Evolutionary conservation across 2,797 vertebrate species (phyloP), one percentile per base, ranked within the genome.

Genomic region (Dromococcyx pavoninus): DNA sequence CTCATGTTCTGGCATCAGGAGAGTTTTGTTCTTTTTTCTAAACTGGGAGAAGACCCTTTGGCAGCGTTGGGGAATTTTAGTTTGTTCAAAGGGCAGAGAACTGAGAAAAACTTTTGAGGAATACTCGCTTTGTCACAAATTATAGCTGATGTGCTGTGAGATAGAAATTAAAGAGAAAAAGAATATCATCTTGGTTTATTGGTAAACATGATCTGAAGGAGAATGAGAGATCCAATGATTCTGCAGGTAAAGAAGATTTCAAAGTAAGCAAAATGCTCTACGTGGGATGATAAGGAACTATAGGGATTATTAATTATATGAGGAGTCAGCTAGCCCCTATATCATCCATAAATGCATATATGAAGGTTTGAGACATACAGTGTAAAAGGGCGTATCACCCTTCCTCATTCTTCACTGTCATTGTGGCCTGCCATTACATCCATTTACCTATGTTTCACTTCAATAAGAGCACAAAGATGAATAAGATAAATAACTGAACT

Each of bases 11-110:
- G 25, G 22, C 28, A 56, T 70, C n/a, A 79, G 39, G 16, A 79
- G 15, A 21, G 5, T 33, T 35, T 32, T 67, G 43, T 32, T 51
- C 51, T 46, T 56, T 83, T 46, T 66, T 30, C 56, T 35, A 54
- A 27, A 46, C 35, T 82, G 28, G n/a, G 28, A 82, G 50, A 77
- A 72, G 18, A 28, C 10, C 18, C 89, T 91, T 89, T 72, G 44
- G 30, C 12, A 58, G n/a, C 41, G 65, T 51, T 56, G 44, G 57
- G 18, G 46, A 73, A 35, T 5, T 70, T 14, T 10, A 73, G 17
- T 70, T 89, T 74, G 18, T 78, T 89, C 73, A 48, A 89, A 69
- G 57, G 50, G 10, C 28, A 56, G 39, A 64, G 35, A 89, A 69
- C 27, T 69, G 43, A 43, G 37, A 78, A 74, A 80, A 77, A 60